A percentile compares a stretch with the other conserved stretches of the same genome.
Evolutionary conservation across 2,113 vertebrate species (phyloP).

Genomic region (Indicator indicator): DNA sequence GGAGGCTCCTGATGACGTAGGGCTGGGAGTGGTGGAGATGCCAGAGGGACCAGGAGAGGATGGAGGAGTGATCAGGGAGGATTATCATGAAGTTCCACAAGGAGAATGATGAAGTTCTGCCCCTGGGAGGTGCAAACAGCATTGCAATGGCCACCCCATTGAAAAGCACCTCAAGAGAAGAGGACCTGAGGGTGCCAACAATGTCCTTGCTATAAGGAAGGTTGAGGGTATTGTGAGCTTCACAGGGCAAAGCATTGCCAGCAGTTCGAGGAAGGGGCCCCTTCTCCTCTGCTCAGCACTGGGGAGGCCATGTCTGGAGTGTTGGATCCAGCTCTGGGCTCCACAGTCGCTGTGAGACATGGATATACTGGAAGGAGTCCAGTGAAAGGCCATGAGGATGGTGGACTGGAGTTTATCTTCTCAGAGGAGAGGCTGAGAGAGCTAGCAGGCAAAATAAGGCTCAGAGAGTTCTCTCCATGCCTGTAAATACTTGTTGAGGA

Average conservation of each 20-base stretch:
- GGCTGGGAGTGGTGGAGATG: background rate
- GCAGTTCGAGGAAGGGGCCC: too few relatives aligned
- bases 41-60: background rate
- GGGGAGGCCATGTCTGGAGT: background rate
- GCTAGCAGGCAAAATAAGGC: background rate
- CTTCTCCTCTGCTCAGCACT: background rate
- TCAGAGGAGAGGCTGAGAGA: background rate
- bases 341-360: too few relatives aligned
- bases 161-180: background rate
- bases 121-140: background rate
- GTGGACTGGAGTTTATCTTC: background rate
- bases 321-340: too few relatives aligned
- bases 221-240: too few relatives aligned
- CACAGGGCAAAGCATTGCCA: too few relatives aligned
- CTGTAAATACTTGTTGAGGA: background rate
- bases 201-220: too few relatives aligned
- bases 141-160: too few relatives aligned
- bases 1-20: background rate
- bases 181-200: too few relatives aligned
- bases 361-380: background rate
- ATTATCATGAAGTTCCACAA: background rate
- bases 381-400: background rate
- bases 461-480: background rate
- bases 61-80: background rate
- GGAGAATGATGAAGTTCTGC: background rate